Base-by-base conservation (phyloP, 2,113 vertebrate genomes). In the Nanorana parkeri region DNA sequence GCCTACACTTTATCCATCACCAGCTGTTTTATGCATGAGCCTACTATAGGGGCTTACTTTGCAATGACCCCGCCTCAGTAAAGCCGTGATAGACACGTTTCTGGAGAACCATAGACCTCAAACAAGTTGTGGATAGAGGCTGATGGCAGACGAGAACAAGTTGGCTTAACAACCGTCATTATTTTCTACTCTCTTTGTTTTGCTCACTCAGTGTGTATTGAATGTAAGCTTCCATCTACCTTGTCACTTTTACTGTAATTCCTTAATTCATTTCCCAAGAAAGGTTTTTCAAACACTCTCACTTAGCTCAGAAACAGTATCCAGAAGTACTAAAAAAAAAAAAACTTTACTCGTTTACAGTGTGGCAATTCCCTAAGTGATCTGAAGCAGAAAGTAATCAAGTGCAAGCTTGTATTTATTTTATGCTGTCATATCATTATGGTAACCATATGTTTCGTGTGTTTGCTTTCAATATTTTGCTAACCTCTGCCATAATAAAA, bases 91-190 rank as follows among this genome's bases (percentile, higher is more conserved):
- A 36, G 63, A 67, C 47, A 13, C 11, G 32, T 68, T 29, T 66
- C 64, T 78, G 58, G 23, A 77, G 66, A 63, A 77, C 41, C 26
- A 26, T 23, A 78, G 29, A 78, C 26, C 64, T 67, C 71, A 60
- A 36, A 36, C 13, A 74, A 60, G 52, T 58, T 32, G 32, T 36
- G 54, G 36, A 17, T 63, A 61, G 73, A 61, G 29, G 55, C 71
- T 64, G 73, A 76, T 76, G 73, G 58, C 56, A 75, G 73, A 76
- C 61, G 36, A 11, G 28, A 63, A 51, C 73, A 32, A 64, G 73
- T 63, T 63, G 55, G 73, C 32, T 13, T 24, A 47, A 47, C 54
- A 54, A 74, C 71, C 55, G 60, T 28, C 52, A 36, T 58, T 24
- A 32, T 60, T 75, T 75, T 47, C 15, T 23, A 47, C 73, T 36